Conservation (phyloP, 2,113 vertebrate genomes). For the Scomber japonicus region DNA sequence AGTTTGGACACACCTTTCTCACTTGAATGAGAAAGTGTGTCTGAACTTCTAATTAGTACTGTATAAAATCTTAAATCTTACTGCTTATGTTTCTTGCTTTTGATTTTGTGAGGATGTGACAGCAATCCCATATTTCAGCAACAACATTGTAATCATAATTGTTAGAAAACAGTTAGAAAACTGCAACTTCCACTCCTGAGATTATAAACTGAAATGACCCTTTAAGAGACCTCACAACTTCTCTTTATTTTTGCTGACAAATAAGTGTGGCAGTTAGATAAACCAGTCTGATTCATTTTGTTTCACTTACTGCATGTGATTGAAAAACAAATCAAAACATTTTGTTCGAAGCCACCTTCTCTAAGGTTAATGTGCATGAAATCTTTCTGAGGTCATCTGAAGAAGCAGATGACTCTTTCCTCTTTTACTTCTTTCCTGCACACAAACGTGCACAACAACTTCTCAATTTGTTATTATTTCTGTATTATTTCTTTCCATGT, state of each 20-base stretch:
- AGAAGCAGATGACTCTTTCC: slow-evolving; percentile 28
- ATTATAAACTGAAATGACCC: not conserved
- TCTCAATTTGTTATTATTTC: slow-evolving; percentile 46
- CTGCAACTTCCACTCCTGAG: not conserved
- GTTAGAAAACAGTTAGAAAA: not conserved
- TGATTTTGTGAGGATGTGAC: too few relatives aligned
- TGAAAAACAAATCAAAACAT: slow-evolving; percentile 25
- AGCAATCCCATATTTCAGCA: not conserved
- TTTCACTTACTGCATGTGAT: not conserved
- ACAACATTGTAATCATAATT: too few relatives aligned
- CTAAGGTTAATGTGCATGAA: slow-evolving; percentile 46
- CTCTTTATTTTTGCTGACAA: slow-evolving; percentile 21
- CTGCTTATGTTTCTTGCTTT: not conserved
- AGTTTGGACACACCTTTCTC: too few relatives aligned
- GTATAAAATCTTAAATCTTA: too few relatives aligned
- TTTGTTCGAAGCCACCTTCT: slow-evolving; percentile 6
- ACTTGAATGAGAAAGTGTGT: too few relatives aligned
- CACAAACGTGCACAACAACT: not conserved
- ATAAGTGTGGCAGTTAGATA: not conserved
- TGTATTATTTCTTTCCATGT: slow-evolving; percentile 19
- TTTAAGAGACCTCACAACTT: not conserved
- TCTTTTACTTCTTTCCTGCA: slow-evolving; percentile 6
- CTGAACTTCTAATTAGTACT: too few relatives aligned
- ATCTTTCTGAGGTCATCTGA: slow-evolving; percentile 34
- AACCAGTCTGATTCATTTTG: slow-evolving; percentile 26